Conservation (phyloP, 2,888 invertebrate genomes). For the Tinea pellionella region DNA sequence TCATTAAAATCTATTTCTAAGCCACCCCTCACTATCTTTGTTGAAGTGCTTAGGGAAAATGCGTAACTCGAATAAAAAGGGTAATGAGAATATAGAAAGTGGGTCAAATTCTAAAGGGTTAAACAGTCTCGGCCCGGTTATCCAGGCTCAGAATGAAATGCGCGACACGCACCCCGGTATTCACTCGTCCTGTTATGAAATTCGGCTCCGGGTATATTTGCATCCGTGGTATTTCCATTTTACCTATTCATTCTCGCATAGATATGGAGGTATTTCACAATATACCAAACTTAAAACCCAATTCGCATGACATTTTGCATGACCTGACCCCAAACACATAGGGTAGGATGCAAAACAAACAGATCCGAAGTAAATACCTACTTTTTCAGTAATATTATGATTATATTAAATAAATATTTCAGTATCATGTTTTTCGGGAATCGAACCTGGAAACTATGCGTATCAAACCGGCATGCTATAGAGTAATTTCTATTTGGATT, state of each 20-base stretch:
- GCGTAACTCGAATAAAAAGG: background rate
- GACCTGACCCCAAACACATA: too few species aligned
- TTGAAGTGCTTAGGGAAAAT: background rate
- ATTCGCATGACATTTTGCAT: too few species aligned
- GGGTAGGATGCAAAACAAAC: too few species aligned
- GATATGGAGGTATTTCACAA: background rate
- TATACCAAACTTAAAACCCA: background rate
- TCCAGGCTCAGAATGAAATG: conserved; percentile 23
- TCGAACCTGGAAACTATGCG: too few species aligned
- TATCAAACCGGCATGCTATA: too few species aligned
- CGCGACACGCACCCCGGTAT: conserved; percentile 23
- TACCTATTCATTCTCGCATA: background rate
- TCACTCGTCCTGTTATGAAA: conserved; percentile 23
- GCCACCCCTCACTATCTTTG: background rate
- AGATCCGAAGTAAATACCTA: too few species aligned
- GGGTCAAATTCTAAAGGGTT: background rate
- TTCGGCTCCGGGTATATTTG: conserved; percentile 26
- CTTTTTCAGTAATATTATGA: too few species aligned
- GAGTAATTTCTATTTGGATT: too few species aligned
- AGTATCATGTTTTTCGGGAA: too few species aligned
- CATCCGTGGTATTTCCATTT: conserved; percentile 14
- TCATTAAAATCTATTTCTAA: background rate
- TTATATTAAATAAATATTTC: too few species aligned
- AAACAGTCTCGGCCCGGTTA: conserved; percentile 5
- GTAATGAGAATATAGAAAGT: background rate